These are phyloP conservation scores for Pantelozetes paolii DNA, from an alignment of 2,888 invertebrate species.

Conservation along the genomic window DNA sequence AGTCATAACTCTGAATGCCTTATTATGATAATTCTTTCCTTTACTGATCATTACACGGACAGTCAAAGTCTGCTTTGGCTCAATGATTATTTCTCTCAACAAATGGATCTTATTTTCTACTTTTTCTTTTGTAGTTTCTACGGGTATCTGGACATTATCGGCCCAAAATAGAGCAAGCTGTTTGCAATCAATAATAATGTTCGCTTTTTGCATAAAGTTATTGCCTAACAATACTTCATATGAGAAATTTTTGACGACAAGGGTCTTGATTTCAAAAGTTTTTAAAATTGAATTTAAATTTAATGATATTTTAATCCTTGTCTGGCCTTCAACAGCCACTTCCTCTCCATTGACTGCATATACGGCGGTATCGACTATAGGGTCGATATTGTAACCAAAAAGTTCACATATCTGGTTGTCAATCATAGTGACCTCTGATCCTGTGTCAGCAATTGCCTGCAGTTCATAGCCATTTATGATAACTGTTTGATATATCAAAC, in stretches of 20 bases:
- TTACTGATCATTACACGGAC: background rate
- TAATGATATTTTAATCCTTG: no score
- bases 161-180: background rate
- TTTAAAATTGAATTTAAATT: no score
- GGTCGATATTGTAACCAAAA: background rate
- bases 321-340: background rate
- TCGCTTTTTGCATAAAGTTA: background rate
- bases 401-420: background rate
- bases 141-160: background rate
- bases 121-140: background rate
- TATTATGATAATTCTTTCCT: background rate
- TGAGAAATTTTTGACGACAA: no score
- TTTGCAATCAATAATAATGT: background rate
- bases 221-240: background rate
- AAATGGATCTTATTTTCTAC: background rate
- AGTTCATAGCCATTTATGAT: background rate
- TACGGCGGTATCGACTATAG: background rate
- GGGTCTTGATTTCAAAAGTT: no score
- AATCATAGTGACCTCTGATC: background rate
- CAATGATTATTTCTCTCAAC: background rate
- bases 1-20: background rate
- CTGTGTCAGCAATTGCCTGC: background rate
- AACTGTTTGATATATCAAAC: background rate
- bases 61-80: background rate
- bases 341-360: background rate